A percentile compares a stretch with the other conserved stretches of the same genome.
These are phyloP conservation scores for Procapra przewalskii DNA, from an alignment of 2,113 vertebrate genomes.

Conservation along the genomic window DNA sequence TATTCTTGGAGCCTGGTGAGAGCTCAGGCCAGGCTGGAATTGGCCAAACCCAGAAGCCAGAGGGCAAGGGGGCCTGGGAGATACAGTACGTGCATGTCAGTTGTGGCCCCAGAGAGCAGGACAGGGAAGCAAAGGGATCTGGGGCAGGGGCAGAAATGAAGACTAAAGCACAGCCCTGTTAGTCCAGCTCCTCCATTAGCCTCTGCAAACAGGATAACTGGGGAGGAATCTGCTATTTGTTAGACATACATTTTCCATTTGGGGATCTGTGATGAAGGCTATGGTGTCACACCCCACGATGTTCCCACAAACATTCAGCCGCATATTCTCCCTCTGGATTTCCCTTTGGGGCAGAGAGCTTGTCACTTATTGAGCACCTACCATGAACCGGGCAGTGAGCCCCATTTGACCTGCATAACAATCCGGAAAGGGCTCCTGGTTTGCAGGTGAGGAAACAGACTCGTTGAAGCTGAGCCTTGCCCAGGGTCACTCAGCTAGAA, in stretches of 20 bases:
- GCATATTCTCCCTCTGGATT: not conserved
- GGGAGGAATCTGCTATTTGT: not conserved
- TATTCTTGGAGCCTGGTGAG: not conserved
- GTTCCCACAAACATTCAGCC: not conserved
- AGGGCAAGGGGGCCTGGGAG: not conserved
- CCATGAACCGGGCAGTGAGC: not conserved
- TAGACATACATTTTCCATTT: not conserved
- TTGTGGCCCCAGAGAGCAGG: not conserved
- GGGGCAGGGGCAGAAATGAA: not conserved
- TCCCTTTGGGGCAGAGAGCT: not conserved
- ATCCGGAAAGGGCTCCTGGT: not conserved
- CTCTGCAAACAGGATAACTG: not conserved
- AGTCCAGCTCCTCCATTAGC: not conserved
- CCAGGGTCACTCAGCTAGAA: not conserved
- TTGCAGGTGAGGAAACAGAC: not conserved
- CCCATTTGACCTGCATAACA: not conserved
- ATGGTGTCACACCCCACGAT: not conserved
- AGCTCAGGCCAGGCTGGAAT: not conserved
- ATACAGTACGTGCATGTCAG: accelerated
- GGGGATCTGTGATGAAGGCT: not conserved
- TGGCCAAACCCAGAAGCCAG: not conserved
- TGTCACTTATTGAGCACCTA: not conserved
- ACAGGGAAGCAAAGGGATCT: not conserved
- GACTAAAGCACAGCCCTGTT: not conserved
- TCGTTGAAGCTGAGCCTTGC: not conserved